Percentiles rank a stretch among this genome's conserved stretches.
These are phyloP conservation scores for Macrophya alboannulata DNA, from an alignment of 2,888 invertebrate species.

Conservation along the genomic window DNA sequence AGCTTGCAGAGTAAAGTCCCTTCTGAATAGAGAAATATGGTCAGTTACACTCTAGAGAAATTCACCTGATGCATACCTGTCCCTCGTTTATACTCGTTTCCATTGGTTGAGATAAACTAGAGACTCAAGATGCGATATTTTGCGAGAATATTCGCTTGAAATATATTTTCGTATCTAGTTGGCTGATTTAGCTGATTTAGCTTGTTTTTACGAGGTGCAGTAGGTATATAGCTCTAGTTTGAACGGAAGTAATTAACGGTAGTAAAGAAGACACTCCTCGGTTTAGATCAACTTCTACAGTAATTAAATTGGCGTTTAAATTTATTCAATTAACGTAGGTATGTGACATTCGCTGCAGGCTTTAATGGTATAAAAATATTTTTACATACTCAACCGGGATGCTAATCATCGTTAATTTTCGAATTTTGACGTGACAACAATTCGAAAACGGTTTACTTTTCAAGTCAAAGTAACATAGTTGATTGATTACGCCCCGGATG, in stretches of 20 bases:
- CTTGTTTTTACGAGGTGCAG: neutral
- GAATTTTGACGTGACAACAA: slow-evolving; percentile 27
- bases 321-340: slow-evolving; percentile 25
- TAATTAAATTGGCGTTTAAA: neutral
- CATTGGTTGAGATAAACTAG: neutral
- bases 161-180: neutral
- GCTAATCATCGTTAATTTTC: slow-evolving; percentile 16
- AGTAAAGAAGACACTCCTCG: slow-evolving; percentile 36
- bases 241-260: slow-evolving; percentile 33
- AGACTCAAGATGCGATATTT: neutral
- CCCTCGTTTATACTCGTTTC: neutral
- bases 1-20: slow-evolving; percentile 33
- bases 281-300: slow-evolving; percentile 1
- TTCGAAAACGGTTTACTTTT: slow-evolving; percentile 26
- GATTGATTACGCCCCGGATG: slow-evolving; percentile 25
- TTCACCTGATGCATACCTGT: neutral
- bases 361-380: neutral
- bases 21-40: neutral
- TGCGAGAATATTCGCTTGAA: neutral
- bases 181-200: neutral
- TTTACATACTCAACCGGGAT: neutral
- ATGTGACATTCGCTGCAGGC: neutral
- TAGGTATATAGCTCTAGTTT: neutral
- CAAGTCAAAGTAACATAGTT: slow-evolving; percentile 25
- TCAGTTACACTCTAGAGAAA: neutral